These are phyloP conservation scores for Jacana jacana DNA, from an alignment of 2,113 vertebrate genomes.

Conservation along the genomic window DNA sequence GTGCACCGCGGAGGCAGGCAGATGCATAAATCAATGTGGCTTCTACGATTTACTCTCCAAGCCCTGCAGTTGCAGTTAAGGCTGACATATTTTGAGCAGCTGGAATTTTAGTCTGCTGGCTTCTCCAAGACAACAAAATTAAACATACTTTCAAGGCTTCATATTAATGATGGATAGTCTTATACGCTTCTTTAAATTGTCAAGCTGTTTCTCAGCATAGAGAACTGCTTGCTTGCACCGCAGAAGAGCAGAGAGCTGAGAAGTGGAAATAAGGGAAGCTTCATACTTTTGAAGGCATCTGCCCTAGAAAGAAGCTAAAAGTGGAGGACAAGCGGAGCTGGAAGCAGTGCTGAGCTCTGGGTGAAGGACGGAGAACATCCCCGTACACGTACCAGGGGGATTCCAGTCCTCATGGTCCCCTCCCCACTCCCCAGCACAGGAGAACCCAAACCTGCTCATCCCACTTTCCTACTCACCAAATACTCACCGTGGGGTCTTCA, in stretches of 20 bases:
- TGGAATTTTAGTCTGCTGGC: slow-evolving; percentile 1
- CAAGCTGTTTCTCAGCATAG: not conserved
- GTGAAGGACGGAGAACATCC: not conserved
- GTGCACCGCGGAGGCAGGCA: not conserved
- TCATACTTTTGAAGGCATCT: not conserved
- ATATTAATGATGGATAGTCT: not conserved
- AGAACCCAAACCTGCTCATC: not conserved
- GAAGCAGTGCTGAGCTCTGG: not conserved
- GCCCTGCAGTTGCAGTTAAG: not conserved
- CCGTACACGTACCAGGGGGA: not conserved
- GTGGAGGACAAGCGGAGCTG: not conserved
- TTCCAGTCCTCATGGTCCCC: not conserved
- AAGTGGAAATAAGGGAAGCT: not conserved
- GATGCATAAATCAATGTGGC: not conserved
- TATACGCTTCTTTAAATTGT: not conserved
- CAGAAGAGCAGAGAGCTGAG: not conserved
- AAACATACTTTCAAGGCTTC: not conserved
- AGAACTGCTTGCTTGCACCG: not conserved
- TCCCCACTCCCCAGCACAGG: not conserved
- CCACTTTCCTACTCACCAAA: not conserved
- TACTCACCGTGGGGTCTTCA: rapidly evolving
- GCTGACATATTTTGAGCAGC: not conserved
- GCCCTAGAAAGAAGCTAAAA: not conserved
- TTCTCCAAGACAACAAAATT: not conserved
- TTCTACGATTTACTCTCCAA: not conserved